These are phyloP conservation scores for Epinotia brunnichana DNA, from an alignment of 2,888 invertebrate genomes.

Conservation along the genomic window DNA sequence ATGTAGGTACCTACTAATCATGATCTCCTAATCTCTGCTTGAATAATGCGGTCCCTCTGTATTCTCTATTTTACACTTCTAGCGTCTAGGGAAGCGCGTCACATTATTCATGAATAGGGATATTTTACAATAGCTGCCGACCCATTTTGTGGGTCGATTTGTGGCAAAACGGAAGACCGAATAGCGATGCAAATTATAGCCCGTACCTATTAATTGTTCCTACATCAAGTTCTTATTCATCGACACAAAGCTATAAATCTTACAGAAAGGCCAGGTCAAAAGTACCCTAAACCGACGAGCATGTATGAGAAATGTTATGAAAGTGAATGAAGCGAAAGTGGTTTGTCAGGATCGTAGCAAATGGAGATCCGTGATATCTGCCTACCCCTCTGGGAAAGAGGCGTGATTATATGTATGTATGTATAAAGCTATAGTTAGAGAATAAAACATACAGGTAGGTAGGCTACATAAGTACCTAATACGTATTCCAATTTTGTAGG, in stretches of 20 bases:
- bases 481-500: neutral
- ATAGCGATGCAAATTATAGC: slow-evolving; percentile 21
- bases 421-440: too few relatives aligned
- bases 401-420: too few relatives aligned
- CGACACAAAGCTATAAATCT: too few relatives aligned
- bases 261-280: too few relatives aligned
- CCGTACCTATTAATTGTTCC: slow-evolving; percentile 15
- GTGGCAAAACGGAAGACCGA: slow-evolving; percentile 34
- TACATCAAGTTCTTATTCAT: slow-evolving; percentile 1
- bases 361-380: too few relatives aligned
- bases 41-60: slow-evolving; percentile 19
- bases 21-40: neutral
- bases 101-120: slow-evolving; percentile 73
- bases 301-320: too few relatives aligned
- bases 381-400: too few relatives aligned
- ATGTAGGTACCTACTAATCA: too few relatives aligned
- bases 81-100: slow-evolving; percentile 55
- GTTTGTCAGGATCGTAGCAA: too few relatives aligned
- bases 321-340: too few relatives aligned
- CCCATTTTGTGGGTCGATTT: slow-evolving; percentile 49
- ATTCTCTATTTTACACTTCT: slow-evolving; percentile 15
- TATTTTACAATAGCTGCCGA: slow-evolving; percentile 61
- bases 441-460: neutral
- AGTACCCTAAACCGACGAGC: too few relatives aligned
- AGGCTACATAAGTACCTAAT: neutral